phyloP scores from a whole-genome alignment of 37 sponge, comb jelly and placozoan species.

The Oopsacas minuta region DNA sequence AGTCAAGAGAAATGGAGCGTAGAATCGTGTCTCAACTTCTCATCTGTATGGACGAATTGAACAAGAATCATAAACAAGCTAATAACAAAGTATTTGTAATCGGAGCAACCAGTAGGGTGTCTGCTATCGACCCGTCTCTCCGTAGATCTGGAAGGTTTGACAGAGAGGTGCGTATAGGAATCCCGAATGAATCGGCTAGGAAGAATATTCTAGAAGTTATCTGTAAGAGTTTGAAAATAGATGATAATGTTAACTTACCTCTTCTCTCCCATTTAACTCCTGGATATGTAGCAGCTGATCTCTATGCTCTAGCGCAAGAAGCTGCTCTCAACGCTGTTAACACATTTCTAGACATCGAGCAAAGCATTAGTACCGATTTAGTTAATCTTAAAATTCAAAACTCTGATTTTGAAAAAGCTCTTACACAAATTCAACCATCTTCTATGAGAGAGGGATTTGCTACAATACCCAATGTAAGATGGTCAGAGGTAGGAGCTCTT shows the following conservation, averaged over 20 bases:
- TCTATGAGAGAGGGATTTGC: constrained; percentile 92
- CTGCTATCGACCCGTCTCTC: constrained; percentile 74
- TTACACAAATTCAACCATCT: constrained; percentile 62
- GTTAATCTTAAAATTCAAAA: not conserved
- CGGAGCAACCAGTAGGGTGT: constrained; percentile 75
- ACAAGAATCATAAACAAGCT: not conserved
- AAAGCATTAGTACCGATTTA: not conserved
- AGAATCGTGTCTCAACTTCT: constrained; percentile 88
- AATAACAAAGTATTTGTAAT: constrained; percentile 51
- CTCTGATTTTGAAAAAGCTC: constrained; percentile 41
- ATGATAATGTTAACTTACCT: constrained; percentile 39
- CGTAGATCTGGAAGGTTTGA: constrained; percentile 90
- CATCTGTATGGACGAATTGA: constrained; percentile 63
- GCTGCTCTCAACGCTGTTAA: constrained; percentile 59
- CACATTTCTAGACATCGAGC: not conserved
- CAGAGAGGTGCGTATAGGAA: constrained; percentile 74
- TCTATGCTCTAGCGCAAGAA: constrained; percentile 52
- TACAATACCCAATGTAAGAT: constrained; percentile 82
- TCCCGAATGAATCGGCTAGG: constrained; percentile 66
- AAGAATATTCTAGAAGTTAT: constrained; percentile 67
- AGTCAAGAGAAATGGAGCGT: constrained; percentile 88
- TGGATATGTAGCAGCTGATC: constrained; percentile 85
- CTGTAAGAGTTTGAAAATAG: constrained; percentile 45
- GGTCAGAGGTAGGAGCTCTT: constrained; percentile 94
- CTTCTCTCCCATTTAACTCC: constrained; percentile 60